These are phyloP conservation scores for Spodoptera exigua DNA, from an alignment of 2,888 invertebrate genomes.

Conservation along the genomic window DNA sequence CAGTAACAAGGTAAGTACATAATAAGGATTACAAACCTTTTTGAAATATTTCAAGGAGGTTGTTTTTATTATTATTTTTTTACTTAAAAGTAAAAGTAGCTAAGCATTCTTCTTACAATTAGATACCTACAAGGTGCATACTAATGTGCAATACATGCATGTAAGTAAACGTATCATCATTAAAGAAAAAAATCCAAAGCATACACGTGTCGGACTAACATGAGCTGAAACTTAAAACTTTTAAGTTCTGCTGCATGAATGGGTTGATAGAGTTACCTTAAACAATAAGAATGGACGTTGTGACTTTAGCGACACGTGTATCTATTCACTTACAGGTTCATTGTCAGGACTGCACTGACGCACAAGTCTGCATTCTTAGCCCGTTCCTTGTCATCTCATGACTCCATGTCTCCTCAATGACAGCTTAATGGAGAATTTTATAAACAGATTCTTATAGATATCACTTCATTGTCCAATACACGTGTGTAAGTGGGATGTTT, in stretches of 20 bases:
- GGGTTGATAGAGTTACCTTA: conserved; percentile 18
- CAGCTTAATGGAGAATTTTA: conserved; percentile 23
- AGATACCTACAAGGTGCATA: too few species aligned
- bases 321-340: conserved; percentile 33
- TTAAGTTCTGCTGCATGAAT: conserved; percentile 7
- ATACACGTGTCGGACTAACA: neutral
- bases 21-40: too few species aligned
- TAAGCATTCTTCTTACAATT: too few species aligned
- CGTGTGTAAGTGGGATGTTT: neutral
- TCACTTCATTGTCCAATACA: neutral
- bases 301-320: conserved; percentile 14
- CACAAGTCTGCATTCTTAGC: conserved; percentile 39
- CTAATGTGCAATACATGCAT: too few species aligned
- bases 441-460: conserved; percentile 3
- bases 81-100: too few species aligned
- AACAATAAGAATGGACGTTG: conserved; percentile 25
- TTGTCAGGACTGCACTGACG: conserved; percentile 38
- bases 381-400: conserved; percentile 38
- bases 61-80: too few species aligned
- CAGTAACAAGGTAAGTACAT: too few species aligned
- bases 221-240: neutral
- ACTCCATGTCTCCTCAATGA: conserved; percentile 6
- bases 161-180: neutral
- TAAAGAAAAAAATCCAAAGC: neutral
- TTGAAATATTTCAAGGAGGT: too few species aligned